Base-by-base conservation (phyloP, 2,797 vertebrate genomes). In the Rousettus madagascariensis region DNA sequence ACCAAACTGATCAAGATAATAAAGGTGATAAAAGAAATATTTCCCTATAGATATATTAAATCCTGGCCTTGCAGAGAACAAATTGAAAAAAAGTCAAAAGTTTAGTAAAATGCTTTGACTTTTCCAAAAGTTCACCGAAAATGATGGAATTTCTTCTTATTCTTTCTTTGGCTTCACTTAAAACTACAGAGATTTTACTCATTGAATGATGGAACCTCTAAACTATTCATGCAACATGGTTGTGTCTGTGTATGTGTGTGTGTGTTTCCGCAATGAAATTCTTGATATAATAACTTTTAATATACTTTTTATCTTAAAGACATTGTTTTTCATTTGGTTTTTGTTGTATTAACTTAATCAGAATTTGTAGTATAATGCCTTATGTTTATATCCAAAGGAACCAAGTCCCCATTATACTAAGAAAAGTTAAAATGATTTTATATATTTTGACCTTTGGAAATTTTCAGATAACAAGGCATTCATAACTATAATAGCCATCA, bases 1-100 rank as follows among this genome's bases (percentile, higher is more conserved):
- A 49, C 4, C 11, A 83, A 96, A n/a, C 57, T 11, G 4, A 20
- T 26, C 30, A 65, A 75, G 51, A 79, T 84, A 38, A 91, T 38
- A 55, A 66, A 41, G n/a, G 63, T 69, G 43, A 80, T 94, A 57
- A 94, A 91, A 93, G 79, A 92, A 90, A 83, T 94, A 78, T 65
- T 89, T 91, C 33, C 61, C 5, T 72, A 75, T 80, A 93, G 33
- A 41, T 88, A 9, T 12, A 92, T n/a, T 10, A 78, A 86, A 33
- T 41, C 28, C 51, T 91, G 71, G 15, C 33, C 17, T 36, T 93
- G 43, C 33, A 57, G 46, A 79, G 4, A 7, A 86, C 22, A 78
- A 22, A 61, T 4, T 66, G 11, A 30, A 55, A n/a, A 75, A 61
- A 69, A 11, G 38, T 13, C 17, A 65, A 71, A 90, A 79, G 33